Evolutionary conservation across 2,113 vertebrate genomes (phyloP), one percentile per base, ranked within the genome.

Genomic region (Lamprotornis superbus): DNA sequence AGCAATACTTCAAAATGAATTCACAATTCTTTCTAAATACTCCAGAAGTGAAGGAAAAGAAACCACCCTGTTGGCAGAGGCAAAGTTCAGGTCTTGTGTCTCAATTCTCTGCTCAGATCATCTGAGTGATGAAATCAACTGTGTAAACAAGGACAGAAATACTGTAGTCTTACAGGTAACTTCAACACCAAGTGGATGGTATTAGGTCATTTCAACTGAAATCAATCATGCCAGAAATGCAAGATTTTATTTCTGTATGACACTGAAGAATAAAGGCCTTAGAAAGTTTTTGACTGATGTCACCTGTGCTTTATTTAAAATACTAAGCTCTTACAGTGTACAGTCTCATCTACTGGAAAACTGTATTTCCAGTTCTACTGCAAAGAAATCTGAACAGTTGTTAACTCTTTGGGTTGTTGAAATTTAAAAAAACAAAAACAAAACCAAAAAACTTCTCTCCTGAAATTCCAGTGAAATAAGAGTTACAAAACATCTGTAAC

Each of bases 41-140:
- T n/a, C 17, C 46, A 50, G 17, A 12, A 21, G 28, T 18, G 10
- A 46, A 78, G 9, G 5, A 74, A 61, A 79, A 47, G 39, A 71
- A 52, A 16, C 0, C 6, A 42, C 5, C 9, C 5, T 9, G 11
- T 31, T 61, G 12, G n/a, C 14, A 69, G 4, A 31, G 2, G 2
- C 6, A 61, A 67, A 69, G 3, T 69, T 23, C 27, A 52, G 12
- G 3, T 69, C 19, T 71, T 49, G 8, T 30, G 8, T 83, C 20
- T 28, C 17, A 1, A 1, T 80, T 73, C 12, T 69, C 24, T 89
- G 13, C 8, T 84, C 7, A 30, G 24, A 22, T 50, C 46, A 63
- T 20, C 16, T 67, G 12, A 71, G 15, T 47, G 44, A 35, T 1
- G 0, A 84, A 89, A 91, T 75, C 39, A 40, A 44, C 33, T 31